Evolutionary conservation across 2,888 invertebrate species (phyloP), one percentile per base, ranked within the genome.

Genomic region (Hirtodrosophila confusa): DNA sequence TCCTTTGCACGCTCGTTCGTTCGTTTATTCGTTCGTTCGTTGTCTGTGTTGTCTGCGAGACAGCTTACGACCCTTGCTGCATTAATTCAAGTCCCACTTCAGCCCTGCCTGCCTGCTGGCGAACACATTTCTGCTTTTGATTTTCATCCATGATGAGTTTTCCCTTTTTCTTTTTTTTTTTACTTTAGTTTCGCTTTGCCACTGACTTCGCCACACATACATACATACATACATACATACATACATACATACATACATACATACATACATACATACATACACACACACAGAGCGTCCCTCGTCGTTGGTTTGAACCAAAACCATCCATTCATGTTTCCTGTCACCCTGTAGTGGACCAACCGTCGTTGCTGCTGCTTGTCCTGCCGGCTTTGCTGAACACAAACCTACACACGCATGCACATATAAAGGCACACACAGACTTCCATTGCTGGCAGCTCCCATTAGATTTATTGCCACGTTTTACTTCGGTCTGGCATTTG

Each of bases 391-490:
- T 54, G 44, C 49, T 50, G 51, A 53, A 45, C 58, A 49, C 44
- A 53, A 33, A 51, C 40, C 53, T 35, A 37, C n/a, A 33, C 27
- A 17, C 17, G 17, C 17, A 17, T 17, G 2, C 17, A 17, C 17
- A 17, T 17, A 17, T 17, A 17, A 17, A 17, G 17, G 17, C 2
- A 17, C 17, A 39, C 9, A 39, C 23, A 29, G 53, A 39, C 72
- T 61, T 49, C 61, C 61, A 47, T 66, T 74, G 78, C 73, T 76
- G 70, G 69, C 71, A 73, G 68, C 78, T 86, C 70, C 75, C 82
- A 88, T 88, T 80, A 88, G 87, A 89, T 90, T 90, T 90, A 89
- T 89, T 89, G 86, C 86, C 85, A 83, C 80, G 86, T 88, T 87
- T 88, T 88, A 80, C 78, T 84, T 76, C 27, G 72, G 83, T 58